Conservation (phyloP, 2,888 invertebrate genomes). For the Idaea aversata region DNA sequence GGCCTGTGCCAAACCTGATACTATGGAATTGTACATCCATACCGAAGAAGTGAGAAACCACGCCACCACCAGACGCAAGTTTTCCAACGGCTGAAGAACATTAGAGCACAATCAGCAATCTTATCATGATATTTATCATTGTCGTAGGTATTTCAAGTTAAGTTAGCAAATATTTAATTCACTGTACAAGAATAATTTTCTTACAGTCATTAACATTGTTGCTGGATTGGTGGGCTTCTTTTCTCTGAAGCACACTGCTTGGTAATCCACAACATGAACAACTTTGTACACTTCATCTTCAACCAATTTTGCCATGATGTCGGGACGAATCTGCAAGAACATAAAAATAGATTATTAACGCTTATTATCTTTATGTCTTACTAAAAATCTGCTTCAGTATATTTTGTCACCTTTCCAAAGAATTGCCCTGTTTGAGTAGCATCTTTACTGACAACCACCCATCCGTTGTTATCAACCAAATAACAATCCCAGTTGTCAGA, state of each 20-base stretch:
- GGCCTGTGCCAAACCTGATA: constrained; percentile 71
- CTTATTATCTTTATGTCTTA: background rate
- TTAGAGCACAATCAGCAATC: constrained; percentile 3
- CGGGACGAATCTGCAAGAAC: constrained; percentile 77
- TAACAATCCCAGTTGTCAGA: constrained; percentile 88
- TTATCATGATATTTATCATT: too few relatives aligned
- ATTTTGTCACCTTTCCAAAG: constrained; percentile 86
- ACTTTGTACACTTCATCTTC: constrained; percentile 87
- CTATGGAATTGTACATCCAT: constrained; percentile 80
- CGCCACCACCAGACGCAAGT: constrained; percentile 77
- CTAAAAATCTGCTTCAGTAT: too few relatives aligned
- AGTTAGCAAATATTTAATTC: background rate
- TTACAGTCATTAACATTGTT: constrained; percentile 82
- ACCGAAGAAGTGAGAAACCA: constrained; percentile 81
- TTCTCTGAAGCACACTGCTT: constrained; percentile 91
- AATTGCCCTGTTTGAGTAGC: constrained; percentile 88
- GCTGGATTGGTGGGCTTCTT: constrained; percentile 82
- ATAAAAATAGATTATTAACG: background rate
- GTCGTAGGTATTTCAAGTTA: background rate
- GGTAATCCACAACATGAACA: constrained; percentile 91
- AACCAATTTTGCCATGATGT: constrained; percentile 87
- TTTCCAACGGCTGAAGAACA: constrained; percentile 78
- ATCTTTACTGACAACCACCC: constrained; percentile 89
- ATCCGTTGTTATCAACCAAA: constrained; percentile 94
- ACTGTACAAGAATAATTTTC: constrained; percentile 6